A percentile compares a stretch with the other conserved stretches of the same genome.
These are phyloP conservation scores for Oryzias sinensis DNA, from an alignment of 2,797 vertebrate genomes.

Conservation along the genomic window DNA sequence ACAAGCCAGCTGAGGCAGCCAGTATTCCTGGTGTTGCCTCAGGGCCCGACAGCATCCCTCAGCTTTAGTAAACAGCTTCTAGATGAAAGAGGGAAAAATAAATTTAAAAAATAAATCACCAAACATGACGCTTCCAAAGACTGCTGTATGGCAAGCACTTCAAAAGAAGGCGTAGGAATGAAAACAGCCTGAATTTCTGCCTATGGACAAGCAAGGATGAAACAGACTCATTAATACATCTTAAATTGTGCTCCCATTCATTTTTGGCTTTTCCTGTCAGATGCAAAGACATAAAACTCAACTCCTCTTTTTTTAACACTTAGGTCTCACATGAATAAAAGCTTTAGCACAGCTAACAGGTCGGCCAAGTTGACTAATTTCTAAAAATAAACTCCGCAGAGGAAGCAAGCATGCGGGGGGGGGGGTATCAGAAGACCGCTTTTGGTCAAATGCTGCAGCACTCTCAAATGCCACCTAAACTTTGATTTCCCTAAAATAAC, in stretches of 20 bases:
- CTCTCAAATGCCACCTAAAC: conserved; percentile 39
- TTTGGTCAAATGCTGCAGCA: conserved; percentile 66
- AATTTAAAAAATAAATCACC: conserved; percentile 15
- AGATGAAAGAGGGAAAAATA: conserved; percentile 29
- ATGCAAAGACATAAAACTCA: conserved; percentile 7
- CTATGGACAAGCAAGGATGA: conserved; percentile 48
- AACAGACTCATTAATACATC: conserved; percentile 43
- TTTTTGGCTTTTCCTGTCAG: conserved; percentile 17
- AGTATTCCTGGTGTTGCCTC: conserved; percentile 41
- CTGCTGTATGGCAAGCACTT: conserved; percentile 54
- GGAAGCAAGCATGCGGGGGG: conserved; percentile 4
- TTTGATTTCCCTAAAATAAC: conserved; percentile 59
- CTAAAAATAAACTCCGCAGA: conserved; percentile 38
- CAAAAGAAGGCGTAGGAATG: conserved; percentile 49
- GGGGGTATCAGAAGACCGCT: conserved; percentile 59
- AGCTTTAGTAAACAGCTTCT: conserved; percentile 55
- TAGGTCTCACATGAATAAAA: conserved; percentile 9
- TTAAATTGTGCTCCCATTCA: conserved; percentile 36
- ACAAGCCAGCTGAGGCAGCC: conserved; percentile 53
- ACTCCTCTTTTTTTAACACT: conserved; percentile 15
- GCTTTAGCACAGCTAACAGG: conserved; percentile 26
- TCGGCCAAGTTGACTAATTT: conserved; percentile 18
- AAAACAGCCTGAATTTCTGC: conserved; percentile 53
- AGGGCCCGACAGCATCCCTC: conserved; percentile 50
- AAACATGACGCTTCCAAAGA: conserved; percentile 35